Evolutionary conservation across 2,888 invertebrate species (phyloP), one percentile per base, ranked within the genome.

Genomic region (Agrenia bidenticulata): DNA sequence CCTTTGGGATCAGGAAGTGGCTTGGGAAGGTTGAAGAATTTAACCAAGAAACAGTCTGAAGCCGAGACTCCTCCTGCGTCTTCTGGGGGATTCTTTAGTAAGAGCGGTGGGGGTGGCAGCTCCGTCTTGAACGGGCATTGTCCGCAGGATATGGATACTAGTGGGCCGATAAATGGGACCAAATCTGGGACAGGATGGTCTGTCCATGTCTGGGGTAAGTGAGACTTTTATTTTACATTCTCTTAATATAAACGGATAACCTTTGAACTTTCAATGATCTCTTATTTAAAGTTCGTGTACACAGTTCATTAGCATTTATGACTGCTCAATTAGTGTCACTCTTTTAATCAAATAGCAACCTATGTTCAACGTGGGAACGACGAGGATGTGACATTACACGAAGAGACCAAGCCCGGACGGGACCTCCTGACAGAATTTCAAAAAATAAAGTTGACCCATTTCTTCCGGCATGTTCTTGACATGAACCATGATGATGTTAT

Each of bases 121-220:
- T n/a, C n/a, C n/a, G n/a, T n/a, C n/a, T n/a, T n/a, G n/a, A n/a
- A n/a, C n/a, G n/a, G n/a, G n/a, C n/a, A n/a, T n/a, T n/a, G n/a
- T n/a, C n/a, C n/a, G n/a, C n/a, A n/a, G n/a, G n/a, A n/a, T n/a
- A n/a, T n/a, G n/a, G n/a, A 17, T 45, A 5, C 45, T 19, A 45
- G 15, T 45, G 45, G 45, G 45, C 45, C 45, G 45, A 15, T 45
- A 5, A 45, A 45, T 45, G 45, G 45, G 19, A 15, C 45, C 21
- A 73, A 62, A 62, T 67, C 83, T 57, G 82, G 83, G 23, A 83
- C 84, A 55, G 86, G 87, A 15, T 88, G 88, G 88, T 88, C 88
- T 77, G 88, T 88, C 17, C 88, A 88, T 78, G 87, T 88, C 68
- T 88, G 88, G 88, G 87, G 88, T 88, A 81, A 85, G 86, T 61